Base-by-base conservation (phyloP, 2,113 vertebrate species). In the Anolis sagrei region DNA sequence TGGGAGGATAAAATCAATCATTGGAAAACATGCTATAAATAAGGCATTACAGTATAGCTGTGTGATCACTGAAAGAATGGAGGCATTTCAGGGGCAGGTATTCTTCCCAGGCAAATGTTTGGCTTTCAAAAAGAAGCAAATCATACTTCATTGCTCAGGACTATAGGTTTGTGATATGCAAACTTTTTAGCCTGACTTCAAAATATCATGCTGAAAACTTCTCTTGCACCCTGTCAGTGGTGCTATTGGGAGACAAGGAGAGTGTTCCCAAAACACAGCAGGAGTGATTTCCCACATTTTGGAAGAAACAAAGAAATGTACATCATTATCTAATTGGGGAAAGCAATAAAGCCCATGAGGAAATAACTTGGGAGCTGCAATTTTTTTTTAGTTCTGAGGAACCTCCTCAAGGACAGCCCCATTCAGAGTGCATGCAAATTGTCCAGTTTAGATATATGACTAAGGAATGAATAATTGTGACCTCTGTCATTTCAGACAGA, bases 51-150 rank as follows among this genome's bases (percentile, higher is more conserved):
- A 68, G 32, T 75, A 69, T 49, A 54, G 74, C 78, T 16, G 48
- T 13, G 32, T 54, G 78, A 75, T 51, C 58, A 51, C 39, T 74
- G 78, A 72, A 86, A 51, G 39, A 75, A 74, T n/a, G 58, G 69
- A 86, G 23, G 39, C 32, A 81, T 19, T 39, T 75, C 49, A n/a
- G 64, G 7, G 29, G 64, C 64, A 68, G n/a, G 61, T 74, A 86
- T 80, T 68, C 27, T 68, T 68, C 64, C 64, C 29, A 39, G 36
- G 79, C 29, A 49, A 86, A 74, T 66, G 48, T 66, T 85, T 66
- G 51, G 25, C 91, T 93, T 88, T 90, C 86, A 86, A 72, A 76
- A 90, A 83, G 86, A 92, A 92, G 88, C 91, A 93, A 93, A 92
- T 92, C 16, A 54, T 89, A 84, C 91, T 92, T 93, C 78, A 90